Evolutionary conservation across 2,113 vertebrate genomes (phyloP), one percentile per base, ranked within the genome.

Genomic region (Pedetes capensis): DNA sequence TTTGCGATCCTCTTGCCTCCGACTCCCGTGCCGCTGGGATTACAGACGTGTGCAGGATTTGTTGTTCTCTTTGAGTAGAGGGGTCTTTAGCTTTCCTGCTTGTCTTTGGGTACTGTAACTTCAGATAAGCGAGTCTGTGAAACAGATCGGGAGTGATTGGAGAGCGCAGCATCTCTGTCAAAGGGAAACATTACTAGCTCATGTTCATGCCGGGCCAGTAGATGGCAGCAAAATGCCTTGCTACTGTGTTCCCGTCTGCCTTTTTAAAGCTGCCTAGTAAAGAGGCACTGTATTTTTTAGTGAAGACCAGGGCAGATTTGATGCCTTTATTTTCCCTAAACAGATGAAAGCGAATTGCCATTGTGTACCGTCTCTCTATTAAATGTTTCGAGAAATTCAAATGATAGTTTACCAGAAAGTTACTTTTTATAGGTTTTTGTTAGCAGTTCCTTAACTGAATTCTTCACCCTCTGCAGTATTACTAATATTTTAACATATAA

Each of bases 221-320:
- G 98, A 83, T 98, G 99, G 98, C 98, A 98, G 97, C 96, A 97
- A 44, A 96, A 63, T 68, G 83, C 93, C 96, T 95, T 51, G 61
- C 78, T 51, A 74, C 97, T 79, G 34, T 17, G 0, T 8, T 72
- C 86, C 61, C 83, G 27, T 18, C 12, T 68, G 42, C 0, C 61
- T 75, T 61, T 42, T 34, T 87, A 7, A 57, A 75, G 57, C 66
- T 6, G 1, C 22, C 3, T n/a, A 29, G 12, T 66, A 49, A 42
- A 75, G 74, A 80, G 39, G 9, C 86, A 14, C 10, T 55, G 8
- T 61, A 4, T 75, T 74, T 87, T 79, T 66, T 39, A 55, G 25
- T 85, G 37, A 89, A 69, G 51, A 81, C 53, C 32, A 59, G 53
- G 27, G 16, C 7, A 64, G 76, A 44, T n/a, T 16, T 0, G 16